phyloP scores from a whole-genome alignment of 2,113 vertebrate genomes.

The Dinomys branickii region DNA sequence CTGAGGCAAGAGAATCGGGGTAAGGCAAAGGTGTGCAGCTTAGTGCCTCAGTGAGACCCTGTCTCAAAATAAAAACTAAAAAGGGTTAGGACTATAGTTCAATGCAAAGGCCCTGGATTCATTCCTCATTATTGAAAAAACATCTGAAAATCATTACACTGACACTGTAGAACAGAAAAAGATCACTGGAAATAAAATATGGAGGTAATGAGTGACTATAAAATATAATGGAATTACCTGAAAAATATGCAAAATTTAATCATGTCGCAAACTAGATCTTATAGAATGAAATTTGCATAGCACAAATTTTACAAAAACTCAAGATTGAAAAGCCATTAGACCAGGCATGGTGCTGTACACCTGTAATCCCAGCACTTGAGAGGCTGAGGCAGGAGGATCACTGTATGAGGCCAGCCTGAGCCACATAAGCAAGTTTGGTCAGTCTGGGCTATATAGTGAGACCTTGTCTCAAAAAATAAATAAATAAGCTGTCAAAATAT shows the following conservation, averaged over 20 bases:
- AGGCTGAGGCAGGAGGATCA: background rate
- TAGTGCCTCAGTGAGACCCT: background rate
- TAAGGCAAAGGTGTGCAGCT: background rate
- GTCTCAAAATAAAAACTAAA: background rate
- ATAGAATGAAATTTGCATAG: background rate
- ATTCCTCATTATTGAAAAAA: background rate
- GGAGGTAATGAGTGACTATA: background rate
- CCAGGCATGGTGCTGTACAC: too few species aligned
- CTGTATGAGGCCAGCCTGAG: background rate
- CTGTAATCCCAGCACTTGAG: background rate
- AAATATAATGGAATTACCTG: background rate
- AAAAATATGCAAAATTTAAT: constrained; percentile 18
- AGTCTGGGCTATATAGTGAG: background rate
- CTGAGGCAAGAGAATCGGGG: background rate
- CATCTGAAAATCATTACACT: background rate
- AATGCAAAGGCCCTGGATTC: background rate
- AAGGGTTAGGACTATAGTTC: background rate
- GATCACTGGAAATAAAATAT: background rate
- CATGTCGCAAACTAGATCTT: background rate
- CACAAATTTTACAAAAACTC: background rate
- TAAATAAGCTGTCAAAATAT: background rate
- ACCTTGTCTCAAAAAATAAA: background rate
- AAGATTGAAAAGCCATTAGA: background rate
- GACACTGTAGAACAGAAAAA: background rate
- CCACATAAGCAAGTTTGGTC: background rate